phyloP scores from a whole-genome alignment of 2,888 invertebrate genomes.

The Drosophila testacea region DNA sequence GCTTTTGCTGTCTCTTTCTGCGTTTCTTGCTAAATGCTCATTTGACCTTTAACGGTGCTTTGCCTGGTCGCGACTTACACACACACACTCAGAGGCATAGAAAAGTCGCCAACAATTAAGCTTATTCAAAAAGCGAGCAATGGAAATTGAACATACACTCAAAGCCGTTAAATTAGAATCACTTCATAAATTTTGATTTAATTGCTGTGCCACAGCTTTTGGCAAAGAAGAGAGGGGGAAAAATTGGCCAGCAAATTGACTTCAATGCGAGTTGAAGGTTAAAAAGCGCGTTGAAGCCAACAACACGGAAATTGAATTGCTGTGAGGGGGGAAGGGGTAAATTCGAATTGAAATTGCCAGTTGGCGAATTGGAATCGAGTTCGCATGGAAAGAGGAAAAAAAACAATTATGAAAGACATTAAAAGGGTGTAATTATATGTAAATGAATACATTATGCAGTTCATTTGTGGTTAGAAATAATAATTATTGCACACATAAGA shows the following conservation, averaged over 20 bases:
- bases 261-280: constrained; percentile 81
- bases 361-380: constrained; percentile 19
- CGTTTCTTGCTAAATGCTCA: constrained; percentile 64
- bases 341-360: constrained; percentile 7
- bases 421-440: constrained; percentile 44
- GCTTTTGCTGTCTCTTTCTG: constrained; percentile 22
- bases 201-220: constrained; percentile 37
- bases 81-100: constrained; percentile 10
- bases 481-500: constrained; percentile 20
- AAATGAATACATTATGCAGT: constrained; percentile 49
- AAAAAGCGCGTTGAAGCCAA: constrained; percentile 52
- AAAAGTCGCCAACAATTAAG: constrained; percentile 74
- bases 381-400: constrained; percentile 27
- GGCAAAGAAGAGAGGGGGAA: constrained; percentile 4
- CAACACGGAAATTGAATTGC: constrained; percentile 62
- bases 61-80: constrained; percentile 57
- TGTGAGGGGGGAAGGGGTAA: constrained; percentile 11
- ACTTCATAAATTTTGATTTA: constrained; percentile 72
- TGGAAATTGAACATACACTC: constrained; percentile 57
- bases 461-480: constrained; percentile 41
- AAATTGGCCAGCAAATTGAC: constrained; percentile 56
- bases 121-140: constrained; percentile 76
- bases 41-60: constrained; percentile 79
- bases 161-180: constrained; percentile 62
- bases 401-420: constrained; percentile 33